Conservation (phyloP, 2,888 invertebrate species). For the Endomychus coccineus region DNA sequence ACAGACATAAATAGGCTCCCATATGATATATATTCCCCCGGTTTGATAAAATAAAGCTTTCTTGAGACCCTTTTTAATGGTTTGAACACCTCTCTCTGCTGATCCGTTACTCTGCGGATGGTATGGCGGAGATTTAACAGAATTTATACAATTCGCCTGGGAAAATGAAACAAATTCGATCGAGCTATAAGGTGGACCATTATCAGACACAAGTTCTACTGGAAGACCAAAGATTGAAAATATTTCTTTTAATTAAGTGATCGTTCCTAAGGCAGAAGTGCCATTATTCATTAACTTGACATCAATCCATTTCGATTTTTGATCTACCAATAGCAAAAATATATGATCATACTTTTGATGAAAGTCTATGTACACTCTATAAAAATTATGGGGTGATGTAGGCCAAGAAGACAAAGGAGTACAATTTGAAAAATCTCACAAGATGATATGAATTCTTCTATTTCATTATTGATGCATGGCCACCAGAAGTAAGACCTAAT, state of each 20-base stretch:
- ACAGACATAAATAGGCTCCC: too few species aligned
- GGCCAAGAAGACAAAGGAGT: constrained; percentile 17
- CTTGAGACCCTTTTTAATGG: constrained; percentile 20
- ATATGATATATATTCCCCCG: too few species aligned
- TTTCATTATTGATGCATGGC: constrained; percentile 18
- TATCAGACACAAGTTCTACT: constrained; percentile 21
- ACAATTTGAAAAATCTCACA: constrained; percentile 21
- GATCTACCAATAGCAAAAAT: constrained; percentile 21
- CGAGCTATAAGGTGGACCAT: constrained; percentile 24
- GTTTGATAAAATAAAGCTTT: too few species aligned
- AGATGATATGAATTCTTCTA: constrained; percentile 18
- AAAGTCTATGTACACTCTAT: too few species aligned
- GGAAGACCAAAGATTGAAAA: constrained; percentile 23
- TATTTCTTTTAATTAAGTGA: constrained; percentile 19
- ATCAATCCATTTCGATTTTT: constrained; percentile 23
- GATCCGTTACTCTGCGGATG: constrained; percentile 23
- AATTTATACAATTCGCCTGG: constrained; percentile 23
- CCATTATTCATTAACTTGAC: constrained; percentile 21
- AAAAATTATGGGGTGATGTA: too few species aligned
- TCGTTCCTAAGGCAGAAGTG: constrained; percentile 18
- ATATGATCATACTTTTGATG: constrained; percentile 12
- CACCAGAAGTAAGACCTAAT: constrained; percentile 22
- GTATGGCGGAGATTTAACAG: constrained; percentile 21
- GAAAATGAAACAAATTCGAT: constrained; percentile 21
- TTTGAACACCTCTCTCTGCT: constrained; percentile 22